Conservation (phyloP, 2,888 invertebrate species). For the Megastigmus dorsalis region DNA sequence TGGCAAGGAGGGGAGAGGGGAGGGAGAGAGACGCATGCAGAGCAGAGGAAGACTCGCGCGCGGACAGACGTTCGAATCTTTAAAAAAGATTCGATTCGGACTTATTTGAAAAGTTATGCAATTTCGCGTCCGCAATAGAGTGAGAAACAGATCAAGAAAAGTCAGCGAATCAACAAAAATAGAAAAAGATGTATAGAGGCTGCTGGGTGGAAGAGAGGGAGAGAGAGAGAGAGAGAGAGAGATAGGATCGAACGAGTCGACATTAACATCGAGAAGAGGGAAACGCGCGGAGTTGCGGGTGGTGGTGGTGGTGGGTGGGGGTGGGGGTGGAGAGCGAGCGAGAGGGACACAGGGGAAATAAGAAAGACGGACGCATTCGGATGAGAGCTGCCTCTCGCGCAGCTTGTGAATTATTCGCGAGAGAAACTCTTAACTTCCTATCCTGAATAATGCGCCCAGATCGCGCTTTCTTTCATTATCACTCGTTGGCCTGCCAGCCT, state of each 20-base stretch:
- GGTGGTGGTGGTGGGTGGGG: not conserved
- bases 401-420: conserved; percentile 14
- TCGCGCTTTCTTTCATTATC: conserved; percentile 27
- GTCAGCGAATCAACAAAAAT: conserved; percentile 18
- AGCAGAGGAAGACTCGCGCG: no score
- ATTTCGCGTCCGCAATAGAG: conserved; percentile 60
- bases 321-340: not conserved
- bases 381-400: not conserved
- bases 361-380: conserved; percentile 33
- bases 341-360: conserved; percentile 31
- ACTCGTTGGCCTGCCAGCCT: not conserved
- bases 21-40: not conserved
- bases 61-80: conserved; percentile 35
- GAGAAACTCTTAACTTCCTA: conserved; percentile 14
- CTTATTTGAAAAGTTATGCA: conserved; percentile 72
- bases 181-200: not conserved
- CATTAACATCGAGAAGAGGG: conserved; percentile 22
- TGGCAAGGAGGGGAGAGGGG: conserved; percentile 7
- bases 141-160: conserved; percentile 49
- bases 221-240: not conserved
- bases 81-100: conserved; percentile 57
- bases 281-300: no score
- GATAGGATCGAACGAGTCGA: conserved; percentile 19
- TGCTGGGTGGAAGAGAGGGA: conserved; percentile 13
- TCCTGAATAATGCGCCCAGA: conserved; percentile 11